Base-by-base conservation (phyloP, 2,113 vertebrate genomes). In the Cardinalis cardinalis region DNA sequence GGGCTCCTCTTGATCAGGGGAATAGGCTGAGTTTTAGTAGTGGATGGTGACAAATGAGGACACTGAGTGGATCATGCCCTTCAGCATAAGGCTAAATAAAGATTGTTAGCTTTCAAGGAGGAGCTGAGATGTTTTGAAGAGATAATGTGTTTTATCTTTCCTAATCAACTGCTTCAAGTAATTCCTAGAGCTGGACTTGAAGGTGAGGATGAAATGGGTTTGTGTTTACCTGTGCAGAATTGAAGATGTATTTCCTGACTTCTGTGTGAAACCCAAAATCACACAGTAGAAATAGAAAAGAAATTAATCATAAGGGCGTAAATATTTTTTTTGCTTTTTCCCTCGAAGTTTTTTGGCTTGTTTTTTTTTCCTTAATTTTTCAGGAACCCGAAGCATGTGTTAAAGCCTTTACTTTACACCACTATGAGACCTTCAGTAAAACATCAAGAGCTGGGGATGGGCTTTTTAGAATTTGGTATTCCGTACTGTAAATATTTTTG, bases 271-370 rank as follows among this genome's bases (percentile, higher is more conserved):
- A 64, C 19, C 7, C 11, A 18, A 25, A 82, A 51, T 41, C 1
- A 7, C 14, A 8, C 16, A 4, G 23, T 34, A 38, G 28, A 53
- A 48, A 23, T 31, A 23, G 0, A 3, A 23, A 55, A 44, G 12
- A 52, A 79, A 24, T 44, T 9, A 10, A 26, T 69, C 0, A 1
- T 10, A 26, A 44, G 6, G 3, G 2, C 40, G 4, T 20, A 48
- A 78, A 28, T 25, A 18, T 32, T 2, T 73, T 73, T 10, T 17
- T 9, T 11, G 9, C 2, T 12, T 84, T 61, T 23, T 4, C 7
- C 12, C 5, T 10, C 3, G 4, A 24, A n/a, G 13, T 29, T 51
- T 1, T 14, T 6, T 16, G 11, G 18, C 48, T 48, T 48, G 24
- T 16, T 18, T 28, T 26, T 4, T 43, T 36, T 32, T 0, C 9